Conservation (phyloP, 2,888 invertebrate species). For the Hydrotaea cyrtoneurina region DNA sequence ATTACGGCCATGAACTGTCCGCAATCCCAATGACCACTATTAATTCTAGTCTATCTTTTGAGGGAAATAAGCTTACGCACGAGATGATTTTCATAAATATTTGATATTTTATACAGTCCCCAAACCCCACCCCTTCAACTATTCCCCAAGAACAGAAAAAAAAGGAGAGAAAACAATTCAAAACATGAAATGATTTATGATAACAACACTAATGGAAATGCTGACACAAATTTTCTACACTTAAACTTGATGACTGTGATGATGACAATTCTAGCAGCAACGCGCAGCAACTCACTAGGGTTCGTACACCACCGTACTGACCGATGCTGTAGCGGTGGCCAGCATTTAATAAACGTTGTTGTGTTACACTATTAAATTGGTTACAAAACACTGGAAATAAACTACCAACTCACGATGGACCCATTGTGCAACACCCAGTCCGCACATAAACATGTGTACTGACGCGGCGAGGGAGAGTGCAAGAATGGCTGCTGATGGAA, state of each 20-base stretch:
- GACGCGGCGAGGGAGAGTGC: constrained; percentile 14
- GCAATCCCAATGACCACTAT: background rate
- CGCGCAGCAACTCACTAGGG: constrained; percentile 3
- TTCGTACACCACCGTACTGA: background rate
- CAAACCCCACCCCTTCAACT: background rate
- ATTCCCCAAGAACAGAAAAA: background rate
- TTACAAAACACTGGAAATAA: constrained; percentile 64
- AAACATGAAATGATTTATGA: constrained; percentile 65
- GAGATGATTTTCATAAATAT: constrained; percentile 19
- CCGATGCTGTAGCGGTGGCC: constrained; percentile 2
- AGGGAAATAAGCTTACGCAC: background rate
- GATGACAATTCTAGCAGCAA: constrained; percentile 64
- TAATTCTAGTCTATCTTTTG: background rate
- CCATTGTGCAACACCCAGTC: constrained; percentile 45
- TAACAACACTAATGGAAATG: constrained; percentile 67
- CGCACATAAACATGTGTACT: background rate
- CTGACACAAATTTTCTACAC: constrained; percentile 67
- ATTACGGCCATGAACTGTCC: background rate
- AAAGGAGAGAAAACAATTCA: constrained; percentile 21
- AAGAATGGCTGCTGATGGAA: constrained; percentile 1
- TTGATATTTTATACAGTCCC: background rate
- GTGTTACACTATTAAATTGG: constrained; percentile 63
- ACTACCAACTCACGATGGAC: constrained; percentile 65
- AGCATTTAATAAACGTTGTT: constrained; percentile 63
- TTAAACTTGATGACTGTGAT: constrained; percentile 66